Evolutionary conservation across 1,140 invertebrate genomes (phyloP).

Genomic region (Euschistus heros): DNA sequence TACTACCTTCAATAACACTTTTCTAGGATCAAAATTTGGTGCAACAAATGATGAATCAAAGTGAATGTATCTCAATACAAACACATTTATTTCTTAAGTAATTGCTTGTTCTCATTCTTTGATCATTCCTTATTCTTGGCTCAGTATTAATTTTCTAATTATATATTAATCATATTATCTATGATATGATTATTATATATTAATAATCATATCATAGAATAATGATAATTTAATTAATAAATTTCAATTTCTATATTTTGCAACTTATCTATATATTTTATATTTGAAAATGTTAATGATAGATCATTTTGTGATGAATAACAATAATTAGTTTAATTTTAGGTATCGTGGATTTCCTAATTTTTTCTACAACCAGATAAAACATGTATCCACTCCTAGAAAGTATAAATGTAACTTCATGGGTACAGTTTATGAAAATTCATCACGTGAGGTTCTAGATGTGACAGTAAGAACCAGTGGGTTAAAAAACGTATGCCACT

Average conservation of each 20-base stretch:
- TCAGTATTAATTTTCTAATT: background rate
- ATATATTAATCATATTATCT: background rate
- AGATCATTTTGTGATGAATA: too few relatives aligned
- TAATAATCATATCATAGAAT: background rate
- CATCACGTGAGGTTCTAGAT: slow-evolving; percentile 38
- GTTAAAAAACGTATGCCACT: background rate
- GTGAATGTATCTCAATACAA: too few relatives aligned
- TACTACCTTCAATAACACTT: too few relatives aligned
- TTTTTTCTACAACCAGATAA: slow-evolving; percentile 28
- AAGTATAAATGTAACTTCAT: slow-evolving; percentile 44
- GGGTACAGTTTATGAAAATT: slow-evolving; percentile 43
- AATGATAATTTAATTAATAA: background rate
- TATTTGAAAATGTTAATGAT: background rate
- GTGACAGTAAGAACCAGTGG: slow-evolving; percentile 27
- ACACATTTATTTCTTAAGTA: too few relatives aligned
- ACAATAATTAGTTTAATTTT: slow-evolving; percentile 27
- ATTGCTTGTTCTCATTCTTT: too few relatives aligned
- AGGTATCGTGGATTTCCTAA: slow-evolving; percentile 43
- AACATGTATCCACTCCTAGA: slow-evolving; percentile 29
- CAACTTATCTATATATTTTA: background rate
- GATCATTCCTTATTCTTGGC: too few relatives aligned
- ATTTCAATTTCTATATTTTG: background rate
- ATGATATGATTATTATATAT: background rate
- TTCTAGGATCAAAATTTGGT: too few relatives aligned
- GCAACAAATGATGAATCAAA: too few relatives aligned